Base-by-base conservation (phyloP, 2,888 invertebrate species). In the Caenorhabditis uteleia region DNA sequence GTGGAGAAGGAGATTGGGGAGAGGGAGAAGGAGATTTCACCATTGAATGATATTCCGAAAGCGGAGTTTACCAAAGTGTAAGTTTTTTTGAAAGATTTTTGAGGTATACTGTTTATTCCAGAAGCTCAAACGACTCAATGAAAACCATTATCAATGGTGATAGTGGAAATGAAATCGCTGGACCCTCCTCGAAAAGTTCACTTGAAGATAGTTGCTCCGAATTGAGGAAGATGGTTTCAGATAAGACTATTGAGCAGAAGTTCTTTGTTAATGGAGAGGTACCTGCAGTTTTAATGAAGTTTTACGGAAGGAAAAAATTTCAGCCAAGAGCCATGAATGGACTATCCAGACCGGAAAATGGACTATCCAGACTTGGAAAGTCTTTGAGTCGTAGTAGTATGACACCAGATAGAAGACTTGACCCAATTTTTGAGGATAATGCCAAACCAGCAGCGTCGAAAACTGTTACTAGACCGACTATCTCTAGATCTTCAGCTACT, bases 261-360 rank as follows among this genome's bases (percentile, higher is more conserved):
- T 71, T 71, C 38, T 49, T 58, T 16, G 68, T 71, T 18, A 71
- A 71, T 33, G 70, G 70, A 27, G 70, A 71, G n/a, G n/a, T n/a
- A 46, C 57, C 10, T 31, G 16, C 25, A 23, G n/a, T 36, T 51
- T 59, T 59, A n/a, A n/a, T n/a, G n/a, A n/a, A n/a, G n/a, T n/a
- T n/a, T n/a, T n/a, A n/a, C n/a, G n/a, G n/a, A n/a, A n/a, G 36
- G 51, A 59, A n/a, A n/a, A n/a, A n/a, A n/a, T n/a, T n/a, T n/a
- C n/a, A n/a, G 54, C 64, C 44, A 43, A 38, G 58, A 27, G 16
- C 38, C 33, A 48, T 64, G 34, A 64, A 64, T 33, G 64, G 64
- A 23, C 27, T 25, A 23, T 21, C 54, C 8, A 50, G 48, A n/a
- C 43, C 61, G 16, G 38, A 54, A 34, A 42, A 31, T 44, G 62